phyloP scores from a whole-genome alignment of 2,888 invertebrate species.

The Octonoba sinensis region DNA sequence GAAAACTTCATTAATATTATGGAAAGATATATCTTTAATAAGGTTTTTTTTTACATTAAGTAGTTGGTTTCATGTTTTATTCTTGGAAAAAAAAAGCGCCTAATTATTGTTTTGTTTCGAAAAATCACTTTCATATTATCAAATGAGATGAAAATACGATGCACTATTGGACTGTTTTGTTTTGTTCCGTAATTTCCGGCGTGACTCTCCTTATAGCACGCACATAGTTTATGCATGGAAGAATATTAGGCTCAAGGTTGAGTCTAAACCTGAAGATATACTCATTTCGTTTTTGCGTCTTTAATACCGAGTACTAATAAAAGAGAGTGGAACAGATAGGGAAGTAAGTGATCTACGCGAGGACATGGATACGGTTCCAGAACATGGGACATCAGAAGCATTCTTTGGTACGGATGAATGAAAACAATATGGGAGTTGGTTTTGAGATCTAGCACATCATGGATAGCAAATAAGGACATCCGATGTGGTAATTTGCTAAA shows the following conservation, averaged over 20 bases:
- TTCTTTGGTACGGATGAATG: conserved; percentile 57
- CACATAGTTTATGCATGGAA: conserved; percentile 47
- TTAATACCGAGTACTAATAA: conserved; percentile 33
- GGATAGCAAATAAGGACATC: too few relatives aligned
- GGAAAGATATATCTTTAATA: too few relatives aligned
- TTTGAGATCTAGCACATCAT: conserved; percentile 40
- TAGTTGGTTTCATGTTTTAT: too few relatives aligned
- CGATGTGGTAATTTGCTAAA: too few relatives aligned
- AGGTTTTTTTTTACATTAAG: too few relatives aligned
- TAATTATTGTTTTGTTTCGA: too few relatives aligned
- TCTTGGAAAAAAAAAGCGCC: too few relatives aligned
- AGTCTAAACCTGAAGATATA: conserved; percentile 20
- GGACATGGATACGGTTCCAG: conserved; percentile 54
- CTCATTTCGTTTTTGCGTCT: conserved; percentile 26
- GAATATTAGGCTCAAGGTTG: conserved; percentile 61
- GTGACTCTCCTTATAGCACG: conserved; percentile 39
- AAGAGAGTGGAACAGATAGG: conserved; percentile 49
- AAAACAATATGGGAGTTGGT: conserved; percentile 56
- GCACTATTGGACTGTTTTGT: conserved; percentile 43
- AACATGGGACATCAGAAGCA: conserved; percentile 50
- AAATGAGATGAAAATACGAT: conserved; percentile 33
- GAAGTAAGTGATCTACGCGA: conserved; percentile 47
- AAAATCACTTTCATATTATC: conserved; percentile 12
- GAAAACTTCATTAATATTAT: too few relatives aligned
- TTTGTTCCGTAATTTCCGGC: conserved; percentile 51